phyloP scores from a whole-genome alignment of 2,113 vertebrate species.

The Pterocles gutturalis region DNA sequence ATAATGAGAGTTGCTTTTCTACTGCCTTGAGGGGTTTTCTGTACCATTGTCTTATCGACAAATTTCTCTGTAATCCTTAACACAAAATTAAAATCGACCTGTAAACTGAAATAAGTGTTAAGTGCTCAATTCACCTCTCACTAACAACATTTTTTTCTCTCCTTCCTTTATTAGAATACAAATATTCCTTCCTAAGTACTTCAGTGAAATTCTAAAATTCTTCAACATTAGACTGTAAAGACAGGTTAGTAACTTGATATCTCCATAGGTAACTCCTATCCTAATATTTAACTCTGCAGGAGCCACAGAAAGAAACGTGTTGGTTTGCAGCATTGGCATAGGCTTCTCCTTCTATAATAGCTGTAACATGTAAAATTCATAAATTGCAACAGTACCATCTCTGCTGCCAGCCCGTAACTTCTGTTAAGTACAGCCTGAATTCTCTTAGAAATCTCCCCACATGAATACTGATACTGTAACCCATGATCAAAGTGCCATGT shows the following conservation, averaged over 20 bases:
- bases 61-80: slow-evolving; percentile 68
- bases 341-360: background rate
- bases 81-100: slow-evolving; percentile 78
- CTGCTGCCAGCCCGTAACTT: background rate
- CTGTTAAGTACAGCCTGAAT: background rate
- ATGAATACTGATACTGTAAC: background rate
- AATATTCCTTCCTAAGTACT: slow-evolving; percentile 50
- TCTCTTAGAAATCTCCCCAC: background rate
- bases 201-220: slow-evolving; percentile 51
- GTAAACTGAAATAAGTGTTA: slow-evolving; percentile 71
- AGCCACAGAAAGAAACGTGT: background rate
- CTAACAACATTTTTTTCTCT: slow-evolving; percentile 22
- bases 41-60: slow-evolving; percentile 67
- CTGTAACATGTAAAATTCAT: background rate
- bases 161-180: slow-evolving; percentile 46
- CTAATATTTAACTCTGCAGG: background rate
- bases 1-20: background rate
- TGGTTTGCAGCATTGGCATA: background rate
- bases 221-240: background rate
- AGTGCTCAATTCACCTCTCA: slow-evolving; percentile 39
- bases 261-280: background rate
- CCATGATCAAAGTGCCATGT: background rate
- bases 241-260: background rate
- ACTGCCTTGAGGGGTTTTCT: slow-evolving; percentile 23
- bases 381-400: background rate